These are phyloP conservation scores for Tanypteryx hageni DNA, from an alignment of 2,888 invertebrate genomes.

Conservation along the genomic window DNA sequence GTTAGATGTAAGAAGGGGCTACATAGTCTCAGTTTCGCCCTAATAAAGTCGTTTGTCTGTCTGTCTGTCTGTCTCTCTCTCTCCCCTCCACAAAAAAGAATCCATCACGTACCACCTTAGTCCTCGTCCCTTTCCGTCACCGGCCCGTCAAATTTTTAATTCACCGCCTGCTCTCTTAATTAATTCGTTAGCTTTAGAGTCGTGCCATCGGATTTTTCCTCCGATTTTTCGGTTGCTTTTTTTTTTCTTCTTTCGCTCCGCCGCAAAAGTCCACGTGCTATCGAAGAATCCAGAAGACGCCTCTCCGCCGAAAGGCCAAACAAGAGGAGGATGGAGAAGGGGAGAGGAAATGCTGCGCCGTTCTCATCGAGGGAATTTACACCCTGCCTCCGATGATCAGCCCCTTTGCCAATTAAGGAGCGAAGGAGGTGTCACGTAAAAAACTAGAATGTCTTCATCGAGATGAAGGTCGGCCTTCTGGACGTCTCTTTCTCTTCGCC, in stretches of 20 bases:
- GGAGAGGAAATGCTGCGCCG: background rate
- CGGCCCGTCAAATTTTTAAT: background rate
- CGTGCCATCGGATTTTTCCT: background rate
- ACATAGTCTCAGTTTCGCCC: too few relatives aligned
- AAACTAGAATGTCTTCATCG: background rate
- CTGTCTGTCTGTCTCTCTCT: too few relatives aligned
- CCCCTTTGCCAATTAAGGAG: conserved; percentile 9
- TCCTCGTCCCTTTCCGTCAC: background rate
- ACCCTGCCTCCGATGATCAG: background rate
- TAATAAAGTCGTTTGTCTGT: too few relatives aligned
- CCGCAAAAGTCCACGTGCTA: background rate
- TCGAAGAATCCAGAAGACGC: background rate
- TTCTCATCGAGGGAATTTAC: background rate
- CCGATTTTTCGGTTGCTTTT: background rate
- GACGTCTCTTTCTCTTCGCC: background rate
- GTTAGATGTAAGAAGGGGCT: too few relatives aligned
- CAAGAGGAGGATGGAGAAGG: background rate
- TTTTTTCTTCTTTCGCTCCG: background rate
- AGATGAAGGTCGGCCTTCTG: background rate
- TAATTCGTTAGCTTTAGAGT: background rate
- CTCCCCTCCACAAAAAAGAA: background rate
- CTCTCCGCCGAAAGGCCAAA: too few relatives aligned
- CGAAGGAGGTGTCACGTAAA: background rate
- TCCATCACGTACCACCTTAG: background rate
- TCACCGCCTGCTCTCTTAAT: background rate